Percentiles rank a stretch among this genome's conserved stretches.
Evolutionary conservation across 2,113 vertebrate genomes (phyloP).

Genomic region (Fulica atra): DNA sequence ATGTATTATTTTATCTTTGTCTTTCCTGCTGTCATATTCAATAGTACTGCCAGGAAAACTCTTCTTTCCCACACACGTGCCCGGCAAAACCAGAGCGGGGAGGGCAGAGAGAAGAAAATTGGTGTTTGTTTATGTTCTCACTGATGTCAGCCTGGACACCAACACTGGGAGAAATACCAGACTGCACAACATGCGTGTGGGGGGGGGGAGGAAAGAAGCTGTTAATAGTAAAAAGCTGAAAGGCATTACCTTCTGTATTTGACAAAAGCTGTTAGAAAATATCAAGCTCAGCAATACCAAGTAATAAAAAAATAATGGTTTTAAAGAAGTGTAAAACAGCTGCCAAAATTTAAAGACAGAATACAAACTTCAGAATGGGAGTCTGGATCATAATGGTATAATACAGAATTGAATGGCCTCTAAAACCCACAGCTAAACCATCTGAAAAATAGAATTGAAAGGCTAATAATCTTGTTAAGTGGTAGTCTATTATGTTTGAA

Average conservation of each 20-base stretch:
- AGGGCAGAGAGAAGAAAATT: background rate
- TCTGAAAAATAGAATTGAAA: background rate
- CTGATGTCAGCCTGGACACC: background rate
- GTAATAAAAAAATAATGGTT: background rate
- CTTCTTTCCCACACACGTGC: background rate
- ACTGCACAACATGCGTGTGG: background rate
- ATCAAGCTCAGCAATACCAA: background rate
- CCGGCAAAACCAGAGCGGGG: background rate
- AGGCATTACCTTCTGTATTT: background rate
- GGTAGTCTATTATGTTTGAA: background rate
- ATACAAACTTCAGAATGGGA: background rate
- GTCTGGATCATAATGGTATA: background rate
- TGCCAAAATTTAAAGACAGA: constrained; percentile 34
- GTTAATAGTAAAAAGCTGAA: constrained; percentile 38
- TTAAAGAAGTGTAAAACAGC: background rate
- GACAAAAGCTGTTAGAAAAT: constrained; percentile 20
- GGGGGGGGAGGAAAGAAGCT: background rate
- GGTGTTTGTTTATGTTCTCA: background rate
- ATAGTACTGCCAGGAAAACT: background rate
- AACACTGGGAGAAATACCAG: background rate
- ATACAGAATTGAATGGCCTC: background rate
- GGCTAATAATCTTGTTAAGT: background rate
- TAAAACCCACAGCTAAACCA: constrained; percentile 44
- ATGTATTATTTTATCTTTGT: constrained; percentile 13
- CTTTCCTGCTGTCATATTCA: background rate